A percentile compares a stretch with the other conserved stretches of the same genome.
These are phyloP conservation scores for Nomada ferruginata DNA, from an alignment of 2,888 invertebrate genomes.

Conservation along the genomic window DNA sequence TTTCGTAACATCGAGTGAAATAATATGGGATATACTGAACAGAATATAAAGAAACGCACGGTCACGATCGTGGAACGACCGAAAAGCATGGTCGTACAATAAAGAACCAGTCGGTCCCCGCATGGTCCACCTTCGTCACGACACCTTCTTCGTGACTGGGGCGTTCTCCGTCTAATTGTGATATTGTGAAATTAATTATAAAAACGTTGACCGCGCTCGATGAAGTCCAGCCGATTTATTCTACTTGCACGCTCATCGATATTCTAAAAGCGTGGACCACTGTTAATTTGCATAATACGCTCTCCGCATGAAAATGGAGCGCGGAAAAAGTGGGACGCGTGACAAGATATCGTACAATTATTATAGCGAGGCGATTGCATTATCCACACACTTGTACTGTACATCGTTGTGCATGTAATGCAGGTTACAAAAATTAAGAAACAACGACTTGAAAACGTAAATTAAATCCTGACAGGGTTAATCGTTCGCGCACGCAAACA, in stretches of 20 bases:
- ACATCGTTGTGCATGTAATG: neutral
- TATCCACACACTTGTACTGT: neutral
- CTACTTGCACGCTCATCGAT: constrained; percentile 45
- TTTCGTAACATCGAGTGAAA: neutral
- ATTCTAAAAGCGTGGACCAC: constrained; percentile 32
- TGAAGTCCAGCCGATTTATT: constrained; percentile 36
- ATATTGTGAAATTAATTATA: constrained; percentile 47
- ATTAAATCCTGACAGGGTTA: too few species aligned
- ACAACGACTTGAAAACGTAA: too few species aligned
- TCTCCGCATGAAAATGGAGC: constrained; percentile 13
- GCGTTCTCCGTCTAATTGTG: constrained; percentile 24
- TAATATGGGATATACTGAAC: neutral
- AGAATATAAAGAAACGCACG: constrained; percentile 13
- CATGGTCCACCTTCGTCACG: constrained; percentile 47
- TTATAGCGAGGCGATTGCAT: neutral
- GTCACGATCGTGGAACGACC: constrained; percentile 20
- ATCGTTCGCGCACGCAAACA: too few species aligned
- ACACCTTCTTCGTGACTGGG: constrained; percentile 39
- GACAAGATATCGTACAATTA: constrained; percentile 17
- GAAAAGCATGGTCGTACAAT: constrained; percentile 41
- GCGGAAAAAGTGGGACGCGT: constrained; percentile 44
- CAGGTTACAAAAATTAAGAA: neutral
- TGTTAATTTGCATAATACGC: constrained; percentile 48
- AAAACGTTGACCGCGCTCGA: constrained; percentile 26
- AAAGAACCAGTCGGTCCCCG: constrained; percentile 15